phyloP scores from a whole-genome alignment of 2,797 vertebrate genomes.

The Chromobotia macracanthus region DNA sequence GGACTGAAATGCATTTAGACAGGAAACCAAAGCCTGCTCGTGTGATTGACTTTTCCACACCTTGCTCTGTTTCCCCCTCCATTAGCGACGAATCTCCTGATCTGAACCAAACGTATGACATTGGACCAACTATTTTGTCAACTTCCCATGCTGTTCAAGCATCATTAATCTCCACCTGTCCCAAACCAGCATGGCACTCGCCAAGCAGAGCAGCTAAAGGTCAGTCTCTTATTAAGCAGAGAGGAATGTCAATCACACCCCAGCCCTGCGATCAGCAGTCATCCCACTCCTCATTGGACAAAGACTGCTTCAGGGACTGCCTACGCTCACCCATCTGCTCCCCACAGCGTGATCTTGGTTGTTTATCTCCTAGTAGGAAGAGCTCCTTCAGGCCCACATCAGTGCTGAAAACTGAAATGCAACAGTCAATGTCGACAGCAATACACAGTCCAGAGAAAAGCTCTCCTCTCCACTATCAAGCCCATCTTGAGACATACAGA shows the following conservation, averaged over 20 bases:
- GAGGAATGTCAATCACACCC: conserved; percentile 23
- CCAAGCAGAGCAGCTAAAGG: conserved; percentile 36
- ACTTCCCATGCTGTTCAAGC: conserved; percentile 5
- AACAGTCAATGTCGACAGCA: conserved; percentile 47
- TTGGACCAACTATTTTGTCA: neutral
- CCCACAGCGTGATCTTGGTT: conserved; percentile 14
- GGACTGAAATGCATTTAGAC: conserved; percentile 9
- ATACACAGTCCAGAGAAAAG: conserved; percentile 36
- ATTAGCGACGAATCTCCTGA: conserved; percentile 36
- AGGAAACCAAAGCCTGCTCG: conserved; percentile 37
- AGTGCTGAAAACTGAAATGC: conserved; percentile 26
- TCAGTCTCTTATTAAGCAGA: conserved; percentile 9
- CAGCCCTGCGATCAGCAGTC: neutral
- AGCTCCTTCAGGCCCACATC: conserved; percentile 58
- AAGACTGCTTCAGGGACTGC: conserved; percentile 1
- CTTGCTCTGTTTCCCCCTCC: conserved; percentile 16
- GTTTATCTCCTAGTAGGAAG: conserved; percentile 55
- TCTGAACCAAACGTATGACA: conserved; percentile 50
- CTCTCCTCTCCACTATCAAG: neutral
- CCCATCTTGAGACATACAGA: neutral
- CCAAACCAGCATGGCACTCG: neutral
- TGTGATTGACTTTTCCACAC: conserved; percentile 62
- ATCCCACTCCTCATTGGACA: neutral
- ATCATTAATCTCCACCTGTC: conserved; percentile 21
- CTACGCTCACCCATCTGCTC: neutral